Evolutionary conservation across 2,797 vertebrate species (phyloP), one percentile per base, ranked within the genome.

Genomic region (Dendrocincla fuliginosa): DNA sequence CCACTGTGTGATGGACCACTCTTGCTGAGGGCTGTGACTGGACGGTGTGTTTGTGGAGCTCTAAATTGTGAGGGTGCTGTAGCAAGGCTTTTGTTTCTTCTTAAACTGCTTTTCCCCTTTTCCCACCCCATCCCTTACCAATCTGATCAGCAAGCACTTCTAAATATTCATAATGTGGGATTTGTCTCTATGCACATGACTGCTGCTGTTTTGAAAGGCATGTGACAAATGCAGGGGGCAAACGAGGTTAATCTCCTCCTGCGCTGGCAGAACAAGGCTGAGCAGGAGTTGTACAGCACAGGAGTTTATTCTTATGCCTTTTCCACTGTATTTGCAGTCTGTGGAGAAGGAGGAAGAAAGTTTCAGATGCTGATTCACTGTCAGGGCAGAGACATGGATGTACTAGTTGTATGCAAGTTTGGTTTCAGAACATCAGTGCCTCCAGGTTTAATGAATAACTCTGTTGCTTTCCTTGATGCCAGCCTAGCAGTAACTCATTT

Each of bases 171-270:
- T 82, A 32, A 37, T 1, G 5, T 83, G 70, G 84, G 70, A 90
- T 90, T 90, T 94, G 68, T 67, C 71, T 92, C 52, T 44, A 7
- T 82, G 46, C 39, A 1, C 47, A 14, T 84, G 93, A 73, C 77
- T 79, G 83, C 77, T 1, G 0, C 44, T 2, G 6, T 23, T 70
- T 87, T 79, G 80, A 92, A 94, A 94, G 52, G 69, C 75, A 56
- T 83, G 87, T 92, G 84, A 74, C 63, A 64, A 64, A 3, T 42
- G 68, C 30, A 47, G 68, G 30, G 59, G 79, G n/a, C 37, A 80
- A 59, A 68, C 6, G 5, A 59, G 71, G 84, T 90, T 95, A 89
- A 90, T 84, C 89, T 89, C 47, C 33, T 89, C 30, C 47, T 59
- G 84, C 15, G 0, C 60, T 68, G 75, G 61, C 82, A 77, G 71